These are phyloP conservation scores for Nasonovia ribisnigri DNA, from an alignment of 2,888 invertebrate species.

Conservation along the genomic window DNA sequence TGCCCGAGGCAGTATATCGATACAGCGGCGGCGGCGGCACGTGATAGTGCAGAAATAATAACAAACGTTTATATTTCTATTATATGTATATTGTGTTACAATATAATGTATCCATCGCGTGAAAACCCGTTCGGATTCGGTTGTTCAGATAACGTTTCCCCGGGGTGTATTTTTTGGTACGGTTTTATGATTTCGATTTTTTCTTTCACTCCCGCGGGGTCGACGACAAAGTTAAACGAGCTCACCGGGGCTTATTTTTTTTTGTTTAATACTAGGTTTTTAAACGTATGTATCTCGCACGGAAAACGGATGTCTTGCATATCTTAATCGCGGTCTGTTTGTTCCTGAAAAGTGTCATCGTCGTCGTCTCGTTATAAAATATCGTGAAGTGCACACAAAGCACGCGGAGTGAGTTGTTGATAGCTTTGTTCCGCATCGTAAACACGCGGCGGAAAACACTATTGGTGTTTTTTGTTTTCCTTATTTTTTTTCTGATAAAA, in stretches of 20 bases:
- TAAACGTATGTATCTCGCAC: constrained; percentile 9
- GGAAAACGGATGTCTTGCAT: constrained; percentile 52
- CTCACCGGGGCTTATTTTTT: neutral
- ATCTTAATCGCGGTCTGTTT: constrained; percentile 55
- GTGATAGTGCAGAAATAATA: constrained; percentile 63
- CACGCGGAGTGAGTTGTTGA: neutral
- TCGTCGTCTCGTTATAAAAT: neutral
- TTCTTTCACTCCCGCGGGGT: neutral
- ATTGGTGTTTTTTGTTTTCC: neutral
- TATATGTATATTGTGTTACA: constrained; percentile 20
- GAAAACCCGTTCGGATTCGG: constrained; percentile 26
- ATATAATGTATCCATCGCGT: neutral
- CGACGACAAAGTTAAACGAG: constrained; percentile 21
- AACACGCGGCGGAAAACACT: constrained; percentile 5
- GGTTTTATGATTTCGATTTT: constrained; percentile 19
- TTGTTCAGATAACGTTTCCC: constrained; percentile 61
- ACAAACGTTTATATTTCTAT: constrained; percentile 50
- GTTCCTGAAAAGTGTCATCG: constrained; percentile 32
- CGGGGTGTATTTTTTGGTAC: constrained; percentile 49
- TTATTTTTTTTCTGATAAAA: constrained; percentile 8
- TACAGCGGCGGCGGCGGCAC: constrained; percentile 44
- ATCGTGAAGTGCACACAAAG: neutral
- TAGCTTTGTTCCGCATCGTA: constrained; percentile 42
- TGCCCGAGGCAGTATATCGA: neutral
- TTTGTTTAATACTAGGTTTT: neutral